Percentiles rank a stretch among this genome's conserved stretches.
phyloP scores from a whole-genome alignment of 2,113 vertebrate species.

The Menura novaehollandiae region DNA sequence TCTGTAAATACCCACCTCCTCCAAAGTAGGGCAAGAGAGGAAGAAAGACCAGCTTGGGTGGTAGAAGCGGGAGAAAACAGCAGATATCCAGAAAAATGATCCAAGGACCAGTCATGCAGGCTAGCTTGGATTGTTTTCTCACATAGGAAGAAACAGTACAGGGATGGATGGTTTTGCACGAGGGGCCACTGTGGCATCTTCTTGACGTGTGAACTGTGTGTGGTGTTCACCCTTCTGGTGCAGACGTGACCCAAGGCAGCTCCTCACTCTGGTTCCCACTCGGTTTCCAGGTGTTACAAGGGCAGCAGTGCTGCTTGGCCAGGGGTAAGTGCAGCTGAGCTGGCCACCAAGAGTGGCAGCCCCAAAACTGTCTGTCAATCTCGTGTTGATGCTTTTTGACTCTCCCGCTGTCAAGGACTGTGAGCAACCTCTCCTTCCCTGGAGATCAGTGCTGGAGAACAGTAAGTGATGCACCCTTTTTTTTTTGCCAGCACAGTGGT shows the following conservation, averaged over 20 bases:
- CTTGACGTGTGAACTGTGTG: accelerated
- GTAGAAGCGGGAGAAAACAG: background rate
- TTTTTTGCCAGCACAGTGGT: background rate
- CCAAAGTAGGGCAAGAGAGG: background rate
- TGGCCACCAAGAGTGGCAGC: background rate
- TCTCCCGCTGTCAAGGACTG: background rate
- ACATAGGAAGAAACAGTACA: background rate
- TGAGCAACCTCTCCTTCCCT: background rate
- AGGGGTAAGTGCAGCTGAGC: background rate
- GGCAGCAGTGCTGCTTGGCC: background rate
- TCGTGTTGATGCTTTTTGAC: background rate
- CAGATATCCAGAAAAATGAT: background rate
- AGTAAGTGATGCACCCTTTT: background rate
- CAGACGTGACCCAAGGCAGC: background rate
- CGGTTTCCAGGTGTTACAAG: background rate
- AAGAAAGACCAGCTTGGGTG: background rate
- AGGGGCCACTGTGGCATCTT: background rate
- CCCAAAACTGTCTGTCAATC: background rate
- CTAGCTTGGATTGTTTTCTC: background rate
- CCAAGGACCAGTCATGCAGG: background rate
- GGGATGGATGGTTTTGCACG: background rate
- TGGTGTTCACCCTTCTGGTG: background rate
- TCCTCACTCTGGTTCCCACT: background rate
- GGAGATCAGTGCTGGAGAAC: background rate
- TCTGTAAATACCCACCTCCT: background rate